phyloP scores from a whole-genome alignment of 2,113 vertebrate species.

The Muntiacus reevesi region DNA sequence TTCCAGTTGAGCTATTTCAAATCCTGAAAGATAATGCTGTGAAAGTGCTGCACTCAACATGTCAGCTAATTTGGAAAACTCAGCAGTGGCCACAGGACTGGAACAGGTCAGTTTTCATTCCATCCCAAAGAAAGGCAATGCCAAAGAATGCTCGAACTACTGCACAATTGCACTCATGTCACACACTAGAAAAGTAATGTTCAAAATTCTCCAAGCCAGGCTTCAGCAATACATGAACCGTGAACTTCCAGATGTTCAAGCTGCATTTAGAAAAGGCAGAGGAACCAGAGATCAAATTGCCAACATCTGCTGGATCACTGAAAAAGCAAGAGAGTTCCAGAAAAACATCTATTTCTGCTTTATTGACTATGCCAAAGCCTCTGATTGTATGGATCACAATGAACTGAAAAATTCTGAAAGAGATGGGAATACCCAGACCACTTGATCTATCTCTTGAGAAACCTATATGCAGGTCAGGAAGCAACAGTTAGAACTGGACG shows the following conservation, averaged over 20 bases:
- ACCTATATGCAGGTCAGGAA: not conserved
- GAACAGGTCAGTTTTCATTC: not conserved
- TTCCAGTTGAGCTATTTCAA: not conserved
- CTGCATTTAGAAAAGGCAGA: not conserved
- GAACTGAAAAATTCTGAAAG: not conserved
- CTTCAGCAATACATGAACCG: rapidly evolving
- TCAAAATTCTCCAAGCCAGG: not conserved
- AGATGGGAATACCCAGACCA: not conserved
- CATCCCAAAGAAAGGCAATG: not conserved
- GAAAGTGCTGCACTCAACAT: not conserved
- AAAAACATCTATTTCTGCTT: not conserved
- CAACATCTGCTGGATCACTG: not conserved
- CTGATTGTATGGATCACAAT: not conserved
- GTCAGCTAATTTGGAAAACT: not conserved
- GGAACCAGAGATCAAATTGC: not conserved
- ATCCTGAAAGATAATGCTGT: not conserved
- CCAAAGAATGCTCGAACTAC: not conserved
- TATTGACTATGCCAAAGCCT: not conserved
- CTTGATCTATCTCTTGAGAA: not conserved
- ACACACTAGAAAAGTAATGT: rapidly evolving
- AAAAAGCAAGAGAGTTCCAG: not conserved
- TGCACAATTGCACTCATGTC: rapidly evolving
- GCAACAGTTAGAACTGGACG: not conserved
- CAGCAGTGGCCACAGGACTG: not conserved
- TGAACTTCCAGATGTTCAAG: not conserved